phyloP scores from a whole-genome alignment of 2,113 vertebrate genomes.

The Neogobius melanostomus region DNA sequence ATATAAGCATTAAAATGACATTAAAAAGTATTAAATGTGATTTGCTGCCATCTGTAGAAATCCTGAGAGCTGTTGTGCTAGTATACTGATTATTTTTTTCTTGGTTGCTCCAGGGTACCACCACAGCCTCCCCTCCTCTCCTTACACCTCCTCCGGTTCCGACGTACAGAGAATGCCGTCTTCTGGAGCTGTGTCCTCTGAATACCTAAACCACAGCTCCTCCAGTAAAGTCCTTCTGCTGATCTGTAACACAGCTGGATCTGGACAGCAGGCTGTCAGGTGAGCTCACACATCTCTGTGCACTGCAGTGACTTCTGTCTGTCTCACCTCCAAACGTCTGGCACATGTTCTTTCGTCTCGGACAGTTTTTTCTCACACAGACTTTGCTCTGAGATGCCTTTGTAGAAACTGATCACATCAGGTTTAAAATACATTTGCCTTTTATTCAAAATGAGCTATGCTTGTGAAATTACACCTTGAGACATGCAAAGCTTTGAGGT shows the following conservation, averaged over 20 bases:
- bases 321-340: background rate
- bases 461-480: background rate
- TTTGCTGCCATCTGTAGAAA: too few relatives aligned
- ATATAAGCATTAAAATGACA: too few relatives aligned
- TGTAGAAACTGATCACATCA: background rate
- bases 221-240: slow-evolving; percentile 81
- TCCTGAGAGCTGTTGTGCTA: too few relatives aligned
- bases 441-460: background rate
- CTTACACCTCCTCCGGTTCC: slow-evolving; percentile 54
- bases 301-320: background rate
- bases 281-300: slow-evolving; percentile 52
- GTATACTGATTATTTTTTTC: background rate
- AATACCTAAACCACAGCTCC: slow-evolving; percentile 73
- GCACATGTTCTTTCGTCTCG: background rate
- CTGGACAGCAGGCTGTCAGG: slow-evolving; percentile 81
- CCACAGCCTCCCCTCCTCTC: slow-evolving; percentile 81
- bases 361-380: background rate
- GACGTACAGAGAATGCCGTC: slow-evolving; percentile 66
- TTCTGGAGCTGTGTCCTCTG: slow-evolving; percentile 75
- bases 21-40: too few relatives aligned
- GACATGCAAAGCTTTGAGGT: background rate
- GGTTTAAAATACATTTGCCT: background rate
- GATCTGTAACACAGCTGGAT: slow-evolving; percentile 83
- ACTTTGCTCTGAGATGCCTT: background rate
- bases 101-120: slow-evolving; percentile 71